phyloP scores from a whole-genome alignment of 2,797 vertebrate species.

The Poeciliopsis presidionis region DNA sequence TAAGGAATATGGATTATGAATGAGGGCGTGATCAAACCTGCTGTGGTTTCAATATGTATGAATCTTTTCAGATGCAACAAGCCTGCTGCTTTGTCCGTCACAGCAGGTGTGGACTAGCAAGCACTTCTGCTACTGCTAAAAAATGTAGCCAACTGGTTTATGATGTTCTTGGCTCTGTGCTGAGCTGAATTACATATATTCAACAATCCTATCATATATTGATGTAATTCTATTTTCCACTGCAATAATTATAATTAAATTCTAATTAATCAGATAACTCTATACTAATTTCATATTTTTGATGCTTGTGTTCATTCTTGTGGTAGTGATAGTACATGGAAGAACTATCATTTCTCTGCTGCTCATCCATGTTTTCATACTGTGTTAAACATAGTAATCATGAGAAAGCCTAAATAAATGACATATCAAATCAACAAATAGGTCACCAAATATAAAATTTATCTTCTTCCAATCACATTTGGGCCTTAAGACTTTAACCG shows the following conservation, averaged over 20 bases:
- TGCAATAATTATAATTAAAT: not conserved
- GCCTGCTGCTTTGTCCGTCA: slow-evolving; percentile 61
- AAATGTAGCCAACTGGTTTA: slow-evolving; percentile 19
- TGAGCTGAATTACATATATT: slow-evolving; percentile 8
- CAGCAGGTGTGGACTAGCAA: slow-evolving; percentile 68
- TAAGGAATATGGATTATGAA: slow-evolving; percentile 81
- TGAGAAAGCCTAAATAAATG: not conserved
- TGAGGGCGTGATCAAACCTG: slow-evolving; percentile 70
- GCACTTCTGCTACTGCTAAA: slow-evolving; percentile 45
- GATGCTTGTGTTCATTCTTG: not conserved
- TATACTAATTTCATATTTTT: not conserved
- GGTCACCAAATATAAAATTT: not conserved
- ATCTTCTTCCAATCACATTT: not conserved
- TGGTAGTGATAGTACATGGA: not conserved
- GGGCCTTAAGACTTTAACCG: not conserved
- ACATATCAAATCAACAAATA: not conserved
- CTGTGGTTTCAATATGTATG: slow-evolving; percentile 82
- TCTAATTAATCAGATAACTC: not conserved
- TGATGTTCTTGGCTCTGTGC: slow-evolving; percentile 13
- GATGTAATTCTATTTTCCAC: not conserved
- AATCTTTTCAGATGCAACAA: slow-evolving; percentile 72
- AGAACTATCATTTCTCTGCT: not conserved
- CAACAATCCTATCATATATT: not conserved
- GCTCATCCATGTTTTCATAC: not conserved
- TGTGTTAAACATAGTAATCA: not conserved